Evolutionary conservation across 2,797 vertebrate genomes (phyloP), one percentile per base, ranked within the genome.

Genomic region (Okamejei kenojei): DNA sequence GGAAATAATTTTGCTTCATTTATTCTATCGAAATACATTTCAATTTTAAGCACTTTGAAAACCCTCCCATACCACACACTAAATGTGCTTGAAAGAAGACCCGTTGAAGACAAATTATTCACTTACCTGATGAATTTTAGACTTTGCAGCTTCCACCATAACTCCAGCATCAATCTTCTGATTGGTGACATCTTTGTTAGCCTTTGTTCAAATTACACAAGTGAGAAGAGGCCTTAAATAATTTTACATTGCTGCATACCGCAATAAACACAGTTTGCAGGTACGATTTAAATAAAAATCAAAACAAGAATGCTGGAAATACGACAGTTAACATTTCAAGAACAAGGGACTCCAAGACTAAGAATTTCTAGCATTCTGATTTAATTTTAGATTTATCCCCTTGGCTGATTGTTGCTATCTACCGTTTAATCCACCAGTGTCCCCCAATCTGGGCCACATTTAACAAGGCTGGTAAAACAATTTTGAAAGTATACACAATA

Each of bases 41-140:
- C 29, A 58, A 82, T 29, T 82, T 58, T 54, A 21, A 13, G 23
- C 45, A 84, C 58, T 15, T 86, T 21, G 19, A 21, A 74, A 23
- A 74, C 26, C 71, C 58, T 32, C 13, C 17, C 61, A 15, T 17
- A 17, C n/a, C 19, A 65, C 71, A 7, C 71, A 65, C n/a, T 61
- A 17, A 7, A 13, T 88, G 29, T 32, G 61, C 15, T 65, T 17
- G 1, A 32, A 21, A 17, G 1, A 35, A 35, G 17, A 88, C 7
- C 15, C 2, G 32, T 1, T 63, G 2, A 10, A 21, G n/a, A 88
- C 35, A 68, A 68, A 9, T 88, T 68, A 35, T 88, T 17, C 35
- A 93, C 93, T 94, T 94, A 97, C 99, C 97, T 99, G 99, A 95
- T 99, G 99, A 96, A 99, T 98, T 94, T 98, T 99, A 79, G 98